Base-by-base conservation (phyloP, 2,113 vertebrate genomes). In the Eclectus roratus region DNA sequence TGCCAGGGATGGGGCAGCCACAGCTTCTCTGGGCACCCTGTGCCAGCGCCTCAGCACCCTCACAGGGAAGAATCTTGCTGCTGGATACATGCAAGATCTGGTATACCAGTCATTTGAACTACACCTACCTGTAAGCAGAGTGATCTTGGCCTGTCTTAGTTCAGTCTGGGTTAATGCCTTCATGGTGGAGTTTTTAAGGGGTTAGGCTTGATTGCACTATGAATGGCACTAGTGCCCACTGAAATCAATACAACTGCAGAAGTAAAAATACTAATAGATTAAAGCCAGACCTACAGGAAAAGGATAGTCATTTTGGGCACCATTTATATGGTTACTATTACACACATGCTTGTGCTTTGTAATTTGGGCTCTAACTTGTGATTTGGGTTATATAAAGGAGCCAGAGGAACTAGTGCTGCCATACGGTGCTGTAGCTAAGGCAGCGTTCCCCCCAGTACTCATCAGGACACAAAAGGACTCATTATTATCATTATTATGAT, bases 361-460 rank as follows among this genome's bases (percentile, higher is more conserved):
- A 87, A 93, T 91, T 89, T 65, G 84, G 84, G 73, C 61, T 88
- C 79, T n/a, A 76, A 72, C 80, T 95, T 91, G 88, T 72, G 95
- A 92, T 84, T 74, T 90, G 0, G 0, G 83, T 95, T 95, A 88
- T 33, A 5, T 88, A 89, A 87, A 76, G 35, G 50, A 64, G 41
- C 8, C 3, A 78, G 79, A 37, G 69, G 39, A 69, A 80, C 72
- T 91, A 84, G 41, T 64, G 63, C 65, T 84, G 84, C 87, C 0
- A 0, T 86, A 70, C 1, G 0, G 61, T 41, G 64, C 71, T 80
- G 55, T 56, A 79, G 65, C 70, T 81, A 70, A 74, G 66, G 80
- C 91, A 73, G 60, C 65, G n/a, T 41, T 81, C 52, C 70, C 80
- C 94, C 81, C 93, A 80, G 84, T 68, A 92, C 28, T 72, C 74